These are phyloP conservation scores for Temnothorax unifasciatus DNA, from an alignment of 2,888 invertebrate genomes.

Conservation along the genomic window DNA sequence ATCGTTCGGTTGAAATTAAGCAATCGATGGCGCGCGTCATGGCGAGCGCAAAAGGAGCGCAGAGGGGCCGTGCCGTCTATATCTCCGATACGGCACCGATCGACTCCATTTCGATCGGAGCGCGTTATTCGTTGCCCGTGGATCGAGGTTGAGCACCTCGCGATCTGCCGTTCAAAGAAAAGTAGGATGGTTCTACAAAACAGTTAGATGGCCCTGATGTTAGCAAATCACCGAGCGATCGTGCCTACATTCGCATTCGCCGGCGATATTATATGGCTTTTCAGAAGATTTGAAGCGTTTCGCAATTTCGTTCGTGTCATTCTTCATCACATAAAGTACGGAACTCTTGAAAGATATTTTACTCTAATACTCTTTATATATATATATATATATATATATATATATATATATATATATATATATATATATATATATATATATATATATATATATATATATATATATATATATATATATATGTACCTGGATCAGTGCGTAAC, in stretches of 20 bases:
- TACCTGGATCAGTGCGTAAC: neutral
- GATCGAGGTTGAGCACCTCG: slow-evolving; percentile 43
- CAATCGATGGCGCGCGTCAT: neutral
- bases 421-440: too few relatives aligned
- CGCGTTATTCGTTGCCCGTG: neutral
- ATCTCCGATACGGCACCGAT: slow-evolving; percentile 4
- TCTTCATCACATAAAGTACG: neutral
- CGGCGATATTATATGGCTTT: slow-evolving; percentile 25
- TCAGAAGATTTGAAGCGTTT: slow-evolving; percentile 14
- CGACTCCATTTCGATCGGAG: slow-evolving; percentile 15
- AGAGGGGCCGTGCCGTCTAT: neutral
- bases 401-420: too few relatives aligned
- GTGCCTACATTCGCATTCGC: slow-evolving; percentile 60
- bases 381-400: too few relatives aligned
- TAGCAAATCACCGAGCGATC: slow-evolving; percentile 69
- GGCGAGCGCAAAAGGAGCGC: neutral
- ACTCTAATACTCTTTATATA: neutral
- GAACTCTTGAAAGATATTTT: neutral
- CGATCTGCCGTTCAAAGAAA: slow-evolving; percentile 62
- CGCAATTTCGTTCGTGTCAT: neutral
- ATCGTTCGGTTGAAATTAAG: neutral
- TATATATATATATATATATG: too few relatives aligned
- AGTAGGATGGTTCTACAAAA: slow-evolving; percentile 75
- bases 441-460: too few relatives aligned
- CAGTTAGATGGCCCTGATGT: slow-evolving; percentile 76